A percentile compares a stretch with the other conserved stretches of the same genome.
Conservation (phyloP, 2,113 vertebrate species). For the Pachyramphus minor region DNA sequence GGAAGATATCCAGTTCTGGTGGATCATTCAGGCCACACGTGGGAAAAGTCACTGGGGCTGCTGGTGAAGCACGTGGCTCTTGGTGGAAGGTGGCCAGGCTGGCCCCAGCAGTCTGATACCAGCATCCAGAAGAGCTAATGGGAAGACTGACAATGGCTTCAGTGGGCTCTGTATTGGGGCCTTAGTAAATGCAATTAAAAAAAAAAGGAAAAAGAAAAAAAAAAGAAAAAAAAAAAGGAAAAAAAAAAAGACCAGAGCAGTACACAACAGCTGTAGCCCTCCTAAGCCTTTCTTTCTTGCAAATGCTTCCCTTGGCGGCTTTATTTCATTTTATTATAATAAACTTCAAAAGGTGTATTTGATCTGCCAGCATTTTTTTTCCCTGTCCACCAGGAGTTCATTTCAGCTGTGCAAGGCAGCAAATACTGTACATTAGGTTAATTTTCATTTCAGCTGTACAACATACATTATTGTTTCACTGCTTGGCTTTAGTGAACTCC, state of each 20-base stretch:
- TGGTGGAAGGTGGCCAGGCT: not conserved
- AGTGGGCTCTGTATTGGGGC: not conserved
- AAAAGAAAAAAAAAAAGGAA: rapidly evolving
- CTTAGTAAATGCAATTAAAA: not conserved
- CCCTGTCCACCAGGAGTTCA: slow-evolving; percentile 39
- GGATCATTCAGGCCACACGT: not conserved
- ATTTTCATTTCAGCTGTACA: slow-evolving; percentile 37
- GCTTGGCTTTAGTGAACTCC: slow-evolving; percentile 27
- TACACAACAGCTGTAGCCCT: slow-evolving; percentile 6
- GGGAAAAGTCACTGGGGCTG: not conserved
- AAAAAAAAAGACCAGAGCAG: not conserved
- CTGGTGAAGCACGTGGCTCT: not conserved
- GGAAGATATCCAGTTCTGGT: not conserved
- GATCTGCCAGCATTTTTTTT: slow-evolving; percentile 51
- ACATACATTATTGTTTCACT: not conserved
- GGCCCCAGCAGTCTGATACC: not conserved
- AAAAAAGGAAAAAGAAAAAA: not conserved
- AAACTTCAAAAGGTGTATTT: slow-evolving; percentile 55
- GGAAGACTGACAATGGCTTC: not conserved
- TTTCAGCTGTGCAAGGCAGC: slow-evolving; percentile 25
- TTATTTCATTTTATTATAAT: slow-evolving; percentile 40
- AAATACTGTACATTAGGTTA: slow-evolving; percentile 34
- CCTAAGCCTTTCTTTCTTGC: not conserved
- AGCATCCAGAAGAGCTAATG: not conserved
- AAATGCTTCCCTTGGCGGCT: slow-evolving; percentile 23